Conservation (phyloP, 2,888 invertebrate genomes). For the Drosophila cyrtoloma region DNA sequence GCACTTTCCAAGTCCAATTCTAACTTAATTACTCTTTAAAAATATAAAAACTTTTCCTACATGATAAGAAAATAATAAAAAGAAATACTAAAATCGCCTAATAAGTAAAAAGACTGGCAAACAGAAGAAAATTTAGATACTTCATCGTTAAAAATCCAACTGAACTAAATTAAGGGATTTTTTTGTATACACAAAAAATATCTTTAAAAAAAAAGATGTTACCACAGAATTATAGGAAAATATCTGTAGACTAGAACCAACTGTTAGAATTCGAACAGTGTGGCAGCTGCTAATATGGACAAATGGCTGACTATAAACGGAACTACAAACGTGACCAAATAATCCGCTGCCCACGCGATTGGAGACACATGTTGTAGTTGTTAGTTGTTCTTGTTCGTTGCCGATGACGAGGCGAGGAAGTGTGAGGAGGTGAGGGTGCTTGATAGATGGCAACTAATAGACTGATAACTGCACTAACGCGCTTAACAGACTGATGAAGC, state of each 20-base stretch:
- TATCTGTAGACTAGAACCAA: not conserved
- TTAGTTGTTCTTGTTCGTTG: constrained; percentile 1
- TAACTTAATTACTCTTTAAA: not conserved
- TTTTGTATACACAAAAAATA: not conserved
- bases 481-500: constrained; percentile 59
- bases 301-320: constrained; percentile 51
- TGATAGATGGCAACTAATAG: constrained; percentile 69
- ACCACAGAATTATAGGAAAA: not conserved
- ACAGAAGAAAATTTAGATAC: not conserved
- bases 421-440: constrained; percentile 5
- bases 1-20: not conserved
- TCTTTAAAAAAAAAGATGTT: not conserved
- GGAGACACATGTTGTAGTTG: constrained; percentile 3
- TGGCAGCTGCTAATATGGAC: constrained; percentile 13
- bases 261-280: not conserved
- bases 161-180: not conserved
- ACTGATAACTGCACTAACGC: constrained; percentile 77
- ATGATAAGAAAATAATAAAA: not conserved
- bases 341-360: constrained; percentile 47
- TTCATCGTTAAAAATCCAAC: not conserved
- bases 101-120: not conserved
- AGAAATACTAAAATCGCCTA: not conserved
- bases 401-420: not conserved
- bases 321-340: constrained; percentile 41
- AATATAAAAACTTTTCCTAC: not conserved